These are phyloP conservation scores for Passer montanus DNA, from an alignment of 2,113 vertebrate species.

Conservation along the genomic window DNA sequence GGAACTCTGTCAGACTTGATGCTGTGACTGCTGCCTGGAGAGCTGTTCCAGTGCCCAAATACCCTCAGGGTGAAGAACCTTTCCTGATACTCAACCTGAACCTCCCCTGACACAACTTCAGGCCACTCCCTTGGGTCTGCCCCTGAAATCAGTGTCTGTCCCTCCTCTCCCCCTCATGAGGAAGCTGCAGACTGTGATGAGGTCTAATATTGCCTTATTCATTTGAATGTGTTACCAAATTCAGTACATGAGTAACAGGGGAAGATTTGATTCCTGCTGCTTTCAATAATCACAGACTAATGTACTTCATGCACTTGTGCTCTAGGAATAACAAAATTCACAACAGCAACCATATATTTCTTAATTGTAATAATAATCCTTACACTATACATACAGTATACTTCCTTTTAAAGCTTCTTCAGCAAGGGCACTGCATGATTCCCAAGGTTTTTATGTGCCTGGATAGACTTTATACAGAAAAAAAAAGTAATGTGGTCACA, in stretches of 20 bases:
- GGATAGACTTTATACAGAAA: not conserved
- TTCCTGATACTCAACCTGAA: rapidly evolving
- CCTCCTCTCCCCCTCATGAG: not conserved
- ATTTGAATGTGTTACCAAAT: not conserved
- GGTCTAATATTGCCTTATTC: not conserved
- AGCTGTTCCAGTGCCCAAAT: not conserved
- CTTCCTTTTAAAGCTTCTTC: not conserved
- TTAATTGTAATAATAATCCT: not conserved
- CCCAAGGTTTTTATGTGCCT: not conserved
- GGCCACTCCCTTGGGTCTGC: not conserved
- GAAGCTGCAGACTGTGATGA: not conserved
- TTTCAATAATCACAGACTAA: not conserved
- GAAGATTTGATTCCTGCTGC: not conserved
- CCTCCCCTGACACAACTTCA: not conserved
- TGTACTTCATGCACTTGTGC: not conserved
- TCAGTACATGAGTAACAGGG: not conserved
- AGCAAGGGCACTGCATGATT: not conserved
- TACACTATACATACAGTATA: not conserved
- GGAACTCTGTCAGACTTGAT: not conserved
- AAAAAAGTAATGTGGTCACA: not conserved
- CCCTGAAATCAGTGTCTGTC: not conserved
- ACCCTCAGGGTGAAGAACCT: not conserved
- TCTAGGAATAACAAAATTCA: not conserved
- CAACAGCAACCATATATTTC: not conserved
- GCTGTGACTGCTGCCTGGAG: not conserved